Base-by-base conservation (phyloP, 2,113 vertebrate genomes). In the Sceloporus tristichus region DNA sequence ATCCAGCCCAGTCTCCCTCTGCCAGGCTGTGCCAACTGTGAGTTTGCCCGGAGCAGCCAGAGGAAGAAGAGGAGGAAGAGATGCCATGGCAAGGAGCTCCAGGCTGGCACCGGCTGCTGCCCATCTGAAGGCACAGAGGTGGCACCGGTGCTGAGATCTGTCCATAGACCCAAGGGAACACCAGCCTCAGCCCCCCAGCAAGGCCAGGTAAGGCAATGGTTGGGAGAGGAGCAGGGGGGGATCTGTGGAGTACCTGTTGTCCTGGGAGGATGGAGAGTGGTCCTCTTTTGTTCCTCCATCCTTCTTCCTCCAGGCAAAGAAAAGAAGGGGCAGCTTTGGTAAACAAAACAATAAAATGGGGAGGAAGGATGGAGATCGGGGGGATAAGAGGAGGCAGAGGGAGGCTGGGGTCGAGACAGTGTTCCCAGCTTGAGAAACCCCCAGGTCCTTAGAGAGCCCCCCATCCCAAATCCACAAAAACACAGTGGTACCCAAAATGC, bases 101-200 rank as follows among this genome's bases (percentile, higher is more conserved):
- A 79, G 68, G 66, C 76, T 13, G 75, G 86, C 82, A 88, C 62
- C 59, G 91, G 48, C 53, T 38, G 34, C 59, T 54, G 84, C 56
- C n/a, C 79, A 80, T 14, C 14, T 19, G 81, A 34, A 34, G 9
- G 9, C 81, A 62, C 48, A 11, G 87, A 53, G 70, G 25, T 8
- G 68, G 38, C 4, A 21, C 2, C 68, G 42, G 71, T 23, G 82
- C 13, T 9, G 25, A 5, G 68, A 23, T 19, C 3, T 1, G 76
- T 11, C 38, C 19, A 9, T 34, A 27, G 34, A 38, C 40, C 16
- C 66, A 9, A 19, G 40, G 9, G 29, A 5, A 19, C 5, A 48
- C 48, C 42, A 48, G 42, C 42, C 42, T 48, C 42, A 48, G 42
- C 42, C 42, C 42, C 48, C 48, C 48, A 48, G 48, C 48, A 14